Evolutionary conservation across 2,113 vertebrate species (phyloP), one percentile per base, ranked within the genome.

Genomic region (Sarotherodon lohbergeri): DNA sequence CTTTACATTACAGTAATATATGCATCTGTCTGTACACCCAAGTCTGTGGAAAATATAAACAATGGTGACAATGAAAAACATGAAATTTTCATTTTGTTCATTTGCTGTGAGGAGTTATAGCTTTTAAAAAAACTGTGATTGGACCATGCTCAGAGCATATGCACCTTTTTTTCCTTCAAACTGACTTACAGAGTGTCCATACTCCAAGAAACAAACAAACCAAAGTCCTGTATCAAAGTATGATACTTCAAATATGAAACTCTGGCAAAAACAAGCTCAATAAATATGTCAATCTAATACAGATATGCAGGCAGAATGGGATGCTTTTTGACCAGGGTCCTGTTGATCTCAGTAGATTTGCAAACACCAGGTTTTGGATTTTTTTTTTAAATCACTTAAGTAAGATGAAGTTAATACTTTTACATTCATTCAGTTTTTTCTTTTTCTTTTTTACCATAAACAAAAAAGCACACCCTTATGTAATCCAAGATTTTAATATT

Each of bases 111-210:
- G 66, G 3, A 73, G 22, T 46, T 7, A 1, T 10, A 46, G 41
- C 3, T 48, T 66, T 63, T 11, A 5, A 16, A 41, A 66, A 66
- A 71, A 59, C 19, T 71, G 59, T 71, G 66, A 43, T 9, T n/a
- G 12, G 19, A 22, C 11, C 1, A 4, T 41, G 13, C 14, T 46
- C 8, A 73, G 39, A 16, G 2, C 1, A 73, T 46, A 43, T 73
- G 22, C 39, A 46, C 24, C 68, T 17, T 43, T 6, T 16, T 17
- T 16, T 0, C 14, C 41, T 27, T 73, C 68, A 46, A 27, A 46
- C 41, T 1, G 1, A 46, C 22, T 17, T 17, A 46, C 8, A 27
- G 5, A 46, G 22, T 46, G 41, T 0, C 68, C 41, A 9, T 46
- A 41, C 13, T 6, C 2, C 22, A 22, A 41, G 36, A 41, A 68